Evolutionary conservation across 1,140 invertebrate species (phyloP), one percentile per base, ranked within the genome.

Genomic region (Anoplophora glabripennis): DNA sequence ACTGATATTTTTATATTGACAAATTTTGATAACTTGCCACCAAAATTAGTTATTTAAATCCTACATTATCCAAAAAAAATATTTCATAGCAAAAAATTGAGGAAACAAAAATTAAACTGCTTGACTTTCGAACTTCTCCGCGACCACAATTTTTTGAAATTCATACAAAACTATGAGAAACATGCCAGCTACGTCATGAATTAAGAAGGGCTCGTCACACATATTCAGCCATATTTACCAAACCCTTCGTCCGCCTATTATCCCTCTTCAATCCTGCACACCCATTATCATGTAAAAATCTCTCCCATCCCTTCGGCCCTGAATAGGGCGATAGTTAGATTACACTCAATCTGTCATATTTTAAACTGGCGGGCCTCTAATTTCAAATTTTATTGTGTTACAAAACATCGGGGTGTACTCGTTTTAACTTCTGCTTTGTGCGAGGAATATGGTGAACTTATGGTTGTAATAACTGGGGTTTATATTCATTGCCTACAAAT

Each of bases 321-420:
- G 21, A 38, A 37, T 52, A 37, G 49, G 49, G 49, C 38, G 49
- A 35, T 28, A 28, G 21, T 28, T 28, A 28, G 21, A 28, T 28
- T 28, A 28, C 21, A 28, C 53, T 44, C 59, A 49, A 61, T 61
- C 59, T 61, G 59, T 61, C 59, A 61, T 53, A 28, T 55, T 53
- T 53, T 49, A 56, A 61, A 61, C 44, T 49, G 59, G 55, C 59
- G 53, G 48, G 35, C 52, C 59, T 61, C 52, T 49, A 54, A 51
- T 61, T 61, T 54, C 41, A 46, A 61, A 61, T 45, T 61, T 61
- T 54, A 61, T 61, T 61, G 59, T 61, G 53, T 61, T 61, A 61
- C 59, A 61, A 61, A 61, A 61, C 59, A 49, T 34, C 42, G 46
- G 59, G 59, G 53, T 61, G 52, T 46, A 47, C 40, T 38, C 59